Evolutionary conservation across 2,113 vertebrate genomes (phyloP), one percentile per base, ranked within the genome.

Genomic region (Leucosticte australis): DNA sequence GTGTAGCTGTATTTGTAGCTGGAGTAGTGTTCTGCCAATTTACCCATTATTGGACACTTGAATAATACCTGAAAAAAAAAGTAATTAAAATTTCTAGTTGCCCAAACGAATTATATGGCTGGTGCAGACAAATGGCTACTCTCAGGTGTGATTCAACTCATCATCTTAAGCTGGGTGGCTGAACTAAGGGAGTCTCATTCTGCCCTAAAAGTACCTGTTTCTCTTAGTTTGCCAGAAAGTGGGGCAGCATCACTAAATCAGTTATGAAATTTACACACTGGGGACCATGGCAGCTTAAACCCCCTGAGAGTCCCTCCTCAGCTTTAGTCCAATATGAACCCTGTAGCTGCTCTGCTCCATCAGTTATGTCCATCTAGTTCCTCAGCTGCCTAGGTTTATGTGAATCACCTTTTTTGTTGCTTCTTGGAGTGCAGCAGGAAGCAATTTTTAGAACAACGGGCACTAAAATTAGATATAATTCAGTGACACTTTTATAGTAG

Each of bases 391-490:
- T 17, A 70, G 7, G 73, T 88, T 94, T 71, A 89, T 87, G 83
- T 82, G 88, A 89, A 82, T 90, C 78, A 95, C 90, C 80, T 95
- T 87, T 96, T 96, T 84, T 73, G 67, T 85, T 87, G 71, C 90
- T 96, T 96, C 86, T 85, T 87, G 90, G 68, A 94, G 56, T 94
- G 90, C 93, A 93, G 56, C 0, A 0, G 39, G 83, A 92, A 93
- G 94, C 90, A 79, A 74, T 93, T 95, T 96, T 94, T 89, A 93
- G 83, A 90, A 87, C 56, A 90, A 81, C 31, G 0, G 49, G 83
- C 73, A 89, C 86, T 96, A 96, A 97, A 97, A 95, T 90, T 89
- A 95, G 80, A 95, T 95, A 93, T 96, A 95, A 94, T 76, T 96
- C 94, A 76, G 71, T 94, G 95, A 89, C 93, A 94, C 53, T 96